These are phyloP conservation scores for Piprites chloris DNA, from an alignment of 2,113 vertebrate genomes.

Conservation along the genomic window DNA sequence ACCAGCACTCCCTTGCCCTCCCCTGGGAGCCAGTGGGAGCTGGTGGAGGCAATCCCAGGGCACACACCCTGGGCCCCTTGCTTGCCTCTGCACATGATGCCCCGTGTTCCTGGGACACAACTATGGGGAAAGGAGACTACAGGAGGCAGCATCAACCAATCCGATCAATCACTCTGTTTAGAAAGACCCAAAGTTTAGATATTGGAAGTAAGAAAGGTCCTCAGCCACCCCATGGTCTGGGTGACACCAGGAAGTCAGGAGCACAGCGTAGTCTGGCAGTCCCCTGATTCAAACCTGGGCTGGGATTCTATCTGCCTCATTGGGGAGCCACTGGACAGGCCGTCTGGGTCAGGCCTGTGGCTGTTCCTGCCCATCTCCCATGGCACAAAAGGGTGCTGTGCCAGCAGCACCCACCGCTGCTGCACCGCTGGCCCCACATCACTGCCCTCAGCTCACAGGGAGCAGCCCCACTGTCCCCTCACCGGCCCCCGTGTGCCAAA, in stretches of 20 bases:
- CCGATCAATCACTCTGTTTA: background rate
- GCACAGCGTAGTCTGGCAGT: background rate
- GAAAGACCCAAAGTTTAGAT: background rate
- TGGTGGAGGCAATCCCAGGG: background rate
- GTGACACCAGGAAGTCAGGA: background rate
- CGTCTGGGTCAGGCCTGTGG: background rate
- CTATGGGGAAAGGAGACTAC: fast-evolving
- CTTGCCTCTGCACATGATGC: background rate
- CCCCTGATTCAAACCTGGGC: background rate
- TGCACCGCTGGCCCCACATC: fast-evolving
- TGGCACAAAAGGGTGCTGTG: background rate
- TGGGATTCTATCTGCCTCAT: background rate
- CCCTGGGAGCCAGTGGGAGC: fast-evolving
- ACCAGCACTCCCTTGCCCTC: fast-evolving
- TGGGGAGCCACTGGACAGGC: background rate
- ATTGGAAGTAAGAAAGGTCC: background rate
- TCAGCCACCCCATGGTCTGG: fast-evolving
- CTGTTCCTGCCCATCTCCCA: background rate
- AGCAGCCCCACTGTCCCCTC: background rate
- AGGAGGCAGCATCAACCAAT: background rate
- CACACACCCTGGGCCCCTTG: fast-evolving
- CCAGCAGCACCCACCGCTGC: background rate
- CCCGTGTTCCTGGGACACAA: background rate
- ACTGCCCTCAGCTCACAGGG: background rate
- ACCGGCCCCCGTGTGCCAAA: fast-evolving